Base-by-base conservation (phyloP, 1,140 invertebrate genomes). In the Polyergus mexicanus region DNA sequence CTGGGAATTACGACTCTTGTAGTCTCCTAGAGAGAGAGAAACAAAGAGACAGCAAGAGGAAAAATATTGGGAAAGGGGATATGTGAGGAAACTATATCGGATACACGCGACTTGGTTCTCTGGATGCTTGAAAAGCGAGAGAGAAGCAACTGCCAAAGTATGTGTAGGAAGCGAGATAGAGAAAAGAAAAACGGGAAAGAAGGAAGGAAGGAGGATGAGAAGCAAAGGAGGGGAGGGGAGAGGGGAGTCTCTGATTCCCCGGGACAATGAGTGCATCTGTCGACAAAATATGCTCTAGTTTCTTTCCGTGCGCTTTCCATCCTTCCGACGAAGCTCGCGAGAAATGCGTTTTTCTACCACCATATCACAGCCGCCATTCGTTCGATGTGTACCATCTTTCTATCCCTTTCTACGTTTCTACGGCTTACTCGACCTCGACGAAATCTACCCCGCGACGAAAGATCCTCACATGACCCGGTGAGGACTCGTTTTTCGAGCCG, bases 261-360 rank as follows among this genome's bases (percentile, higher is more conserved):
- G 84, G 22, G 63, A 90, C 85, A 88, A 88, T 88, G 72, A 83
- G 63, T 22, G 85, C 85, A 86, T 84, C 77, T 72, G 62, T 86
- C 65, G 77, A 76, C n/a, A 77, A 16, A 60, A 77, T 58, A 77
- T 65, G 87, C 66, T 88, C 87, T 35, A 88, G 54, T 87, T 88
- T 87, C 35, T 60, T 35, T 66, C 51, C 41, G 25, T 25, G 32
- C 58, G 1, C 60, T 60, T 77, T 66, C 51, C 72, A 28, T 62
- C 51, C 63, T 25, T 74, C 32, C 41, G 8, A n/a, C 38, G 38
- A 74, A 6, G 62, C 4, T 32, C 51, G 5, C 8, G 72, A 58
- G 44, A 85, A 68, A 68, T 54, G 32, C 63, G 44, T 68, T 80
- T 80, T 66, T 19, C 60, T 54, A 69, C 56, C 28, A 47, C 25